Evolutionary conservation across 2,797 vertebrate species (phyloP).

Genomic region (Ceyx erithaca): DNA sequence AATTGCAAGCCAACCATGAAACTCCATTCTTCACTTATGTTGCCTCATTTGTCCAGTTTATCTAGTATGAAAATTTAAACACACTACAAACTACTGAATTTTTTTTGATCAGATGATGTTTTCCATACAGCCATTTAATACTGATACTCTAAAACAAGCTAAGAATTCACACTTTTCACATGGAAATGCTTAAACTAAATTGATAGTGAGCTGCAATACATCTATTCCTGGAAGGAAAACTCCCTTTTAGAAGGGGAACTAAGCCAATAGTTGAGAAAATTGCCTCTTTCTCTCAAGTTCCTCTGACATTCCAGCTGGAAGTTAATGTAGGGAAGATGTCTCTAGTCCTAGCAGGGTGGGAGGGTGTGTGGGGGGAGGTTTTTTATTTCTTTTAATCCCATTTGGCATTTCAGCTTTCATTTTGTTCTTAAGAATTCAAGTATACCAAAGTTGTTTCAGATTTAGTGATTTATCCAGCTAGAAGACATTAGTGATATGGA

Average conservation of each 20-base stretch:
- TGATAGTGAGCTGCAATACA: neutral
- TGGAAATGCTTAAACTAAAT: neutral
- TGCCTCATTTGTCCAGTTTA: no score
- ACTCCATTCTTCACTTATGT: neutral
- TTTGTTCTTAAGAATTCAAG: neutral
- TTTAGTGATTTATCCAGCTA: neutral
- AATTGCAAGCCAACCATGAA: neutral
- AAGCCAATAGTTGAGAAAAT: neutral
- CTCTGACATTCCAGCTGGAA: neutral
- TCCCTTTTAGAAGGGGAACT: neutral
- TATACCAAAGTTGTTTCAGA: neutral
- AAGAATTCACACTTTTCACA: neutral
- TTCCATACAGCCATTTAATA: neutral
- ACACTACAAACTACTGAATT: neutral
- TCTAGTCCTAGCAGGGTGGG: neutral
- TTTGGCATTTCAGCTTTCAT: neutral
- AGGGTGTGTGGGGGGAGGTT: rapidly evolving
- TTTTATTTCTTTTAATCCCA: neutral
- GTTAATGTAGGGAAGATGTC: neutral
- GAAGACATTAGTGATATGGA: neutral
- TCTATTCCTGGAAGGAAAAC: neutral
- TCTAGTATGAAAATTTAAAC: neutral
- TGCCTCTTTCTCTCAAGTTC: neutral
- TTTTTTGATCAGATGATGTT: neutral
- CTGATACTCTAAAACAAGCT: neutral